A percentile compares a stretch with the other conserved stretches of the same genome.
These are phyloP conservation scores for Emydura subglobosa DNA, from an alignment of 2,113 vertebrate genomes.

Conservation along the genomic window DNA sequence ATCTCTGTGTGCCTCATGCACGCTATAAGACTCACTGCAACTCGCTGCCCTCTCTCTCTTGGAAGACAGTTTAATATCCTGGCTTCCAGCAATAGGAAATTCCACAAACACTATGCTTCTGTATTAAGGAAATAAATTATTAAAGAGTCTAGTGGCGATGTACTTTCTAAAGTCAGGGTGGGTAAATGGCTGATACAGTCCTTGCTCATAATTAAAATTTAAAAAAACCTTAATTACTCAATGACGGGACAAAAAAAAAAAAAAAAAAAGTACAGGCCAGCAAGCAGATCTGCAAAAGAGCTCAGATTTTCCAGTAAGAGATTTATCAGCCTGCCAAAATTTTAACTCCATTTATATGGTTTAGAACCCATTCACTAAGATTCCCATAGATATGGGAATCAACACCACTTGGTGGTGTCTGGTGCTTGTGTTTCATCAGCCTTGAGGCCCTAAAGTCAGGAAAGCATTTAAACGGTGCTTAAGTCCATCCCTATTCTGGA, in stretches of 20 bases:
- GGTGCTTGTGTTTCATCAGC: background rate
- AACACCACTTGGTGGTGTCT: rapidly evolving
- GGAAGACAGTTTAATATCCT: background rate
- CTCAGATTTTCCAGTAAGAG: background rate
- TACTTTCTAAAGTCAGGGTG: background rate
- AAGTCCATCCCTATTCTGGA: background rate
- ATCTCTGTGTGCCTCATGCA: background rate
- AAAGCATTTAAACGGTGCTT: background rate
- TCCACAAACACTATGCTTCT: rapidly evolving
- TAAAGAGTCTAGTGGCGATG: background rate
- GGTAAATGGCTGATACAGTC: background rate
- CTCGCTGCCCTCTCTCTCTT: background rate
- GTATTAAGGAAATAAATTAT: background rate
- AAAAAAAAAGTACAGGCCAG: background rate
- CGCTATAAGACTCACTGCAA: background rate
- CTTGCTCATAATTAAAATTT: background rate
- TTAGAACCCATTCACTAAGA: background rate
- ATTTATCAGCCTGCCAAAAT: background rate
- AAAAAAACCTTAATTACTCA: background rate
- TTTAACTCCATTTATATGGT: background rate
- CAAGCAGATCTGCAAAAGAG: background rate
- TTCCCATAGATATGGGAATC: rapidly evolving
- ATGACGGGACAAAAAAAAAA: rapidly evolving
- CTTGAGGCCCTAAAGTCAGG: background rate
- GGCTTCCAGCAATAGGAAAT: background rate